Evolutionary conservation across 1,140 invertebrate species (phyloP).

Genomic region (Drosophila kohkoa): DNA sequence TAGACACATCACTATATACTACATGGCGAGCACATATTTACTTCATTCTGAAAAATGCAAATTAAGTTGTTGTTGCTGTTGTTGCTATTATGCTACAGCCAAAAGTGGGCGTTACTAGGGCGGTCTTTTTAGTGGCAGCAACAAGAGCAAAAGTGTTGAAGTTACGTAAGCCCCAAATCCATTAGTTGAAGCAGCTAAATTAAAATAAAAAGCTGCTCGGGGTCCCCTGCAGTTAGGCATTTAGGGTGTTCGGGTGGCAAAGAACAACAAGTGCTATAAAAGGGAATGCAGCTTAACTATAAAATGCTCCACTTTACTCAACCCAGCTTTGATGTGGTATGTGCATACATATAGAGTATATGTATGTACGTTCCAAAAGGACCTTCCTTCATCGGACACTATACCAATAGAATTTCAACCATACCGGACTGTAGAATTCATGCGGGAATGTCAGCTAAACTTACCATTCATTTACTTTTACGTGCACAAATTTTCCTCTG

Average conservation of each 20-base stretch:
- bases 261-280: slow-evolving; percentile 57
- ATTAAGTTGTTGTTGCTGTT: slow-evolving; percentile 59
- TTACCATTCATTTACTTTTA: background rate
- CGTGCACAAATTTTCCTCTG: background rate
- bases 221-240: slow-evolving; percentile 18
- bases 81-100: slow-evolving; percentile 20
- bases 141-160: slow-evolving; percentile 71
- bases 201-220: slow-evolving; percentile 70
- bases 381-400: background rate
- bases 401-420: slow-evolving; percentile 8
- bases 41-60: slow-evolving; percentile 69
- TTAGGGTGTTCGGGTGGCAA: background rate
- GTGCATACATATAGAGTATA: background rate
- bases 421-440: background rate
- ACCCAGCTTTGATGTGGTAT: slow-evolving; percentile 8
- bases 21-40: slow-evolving; percentile 32
- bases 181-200: slow-evolving; percentile 79
- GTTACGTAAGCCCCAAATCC: slow-evolving; percentile 78
- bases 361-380: background rate
- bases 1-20: slow-evolving; percentile 24
- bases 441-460: slow-evolving; percentile 1
- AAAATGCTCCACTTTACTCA: slow-evolving; percentile 21
- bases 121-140: slow-evolving; percentile 28
- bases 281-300: slow-evolving; percentile 37
- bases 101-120: slow-evolving; percentile 36